Conservation (phyloP, 2,888 invertebrate species). For the Myopa testacea region DNA sequence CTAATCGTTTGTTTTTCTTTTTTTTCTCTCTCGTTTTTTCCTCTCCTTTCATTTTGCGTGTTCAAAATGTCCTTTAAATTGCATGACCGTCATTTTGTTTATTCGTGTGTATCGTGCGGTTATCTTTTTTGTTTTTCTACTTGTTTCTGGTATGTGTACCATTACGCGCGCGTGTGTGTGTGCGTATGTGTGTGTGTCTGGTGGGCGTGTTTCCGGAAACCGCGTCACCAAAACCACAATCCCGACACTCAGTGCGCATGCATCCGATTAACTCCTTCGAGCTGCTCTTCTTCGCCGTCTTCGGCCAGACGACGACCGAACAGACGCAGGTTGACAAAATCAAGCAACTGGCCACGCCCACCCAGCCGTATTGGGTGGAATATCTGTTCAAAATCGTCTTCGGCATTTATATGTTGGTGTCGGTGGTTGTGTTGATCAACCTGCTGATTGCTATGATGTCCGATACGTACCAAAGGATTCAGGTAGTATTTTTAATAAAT, state of each 20-base stretch:
- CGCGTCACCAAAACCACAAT: not conserved
- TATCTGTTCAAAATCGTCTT: conserved; percentile 89
- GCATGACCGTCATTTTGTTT: not conserved
- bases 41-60: conserved; percentile 6
- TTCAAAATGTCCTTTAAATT: not conserved
- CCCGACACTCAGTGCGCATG: conserved; percentile 85
- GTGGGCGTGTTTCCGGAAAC: conserved; percentile 45
- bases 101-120: conserved; percentile 28
- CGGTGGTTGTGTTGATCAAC: conserved; percentile 98
- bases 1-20: conserved; percentile 46
- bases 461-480: conserved; percentile 99
- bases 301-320: conserved; percentile 91
- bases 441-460: conserved; percentile 99
- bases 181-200: conserved; percentile 39
- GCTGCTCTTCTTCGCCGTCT: conserved; percentile 98
- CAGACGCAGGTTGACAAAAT: conserved; percentile 79
- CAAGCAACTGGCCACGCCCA: conserved; percentile 69
- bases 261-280: conserved; percentile 94
- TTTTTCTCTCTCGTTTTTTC: conserved; percentile 44
- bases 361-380: conserved; percentile 86
- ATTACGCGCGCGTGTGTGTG: conserved; percentile 32
- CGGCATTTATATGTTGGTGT: conserved; percentile 98
- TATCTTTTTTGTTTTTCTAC: conserved; percentile 24
- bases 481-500: conserved; percentile 74
- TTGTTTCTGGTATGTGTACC: conserved; percentile 39